Conservation (phyloP, 2,113 vertebrate genomes). For the Balaeniceps rex region DNA sequence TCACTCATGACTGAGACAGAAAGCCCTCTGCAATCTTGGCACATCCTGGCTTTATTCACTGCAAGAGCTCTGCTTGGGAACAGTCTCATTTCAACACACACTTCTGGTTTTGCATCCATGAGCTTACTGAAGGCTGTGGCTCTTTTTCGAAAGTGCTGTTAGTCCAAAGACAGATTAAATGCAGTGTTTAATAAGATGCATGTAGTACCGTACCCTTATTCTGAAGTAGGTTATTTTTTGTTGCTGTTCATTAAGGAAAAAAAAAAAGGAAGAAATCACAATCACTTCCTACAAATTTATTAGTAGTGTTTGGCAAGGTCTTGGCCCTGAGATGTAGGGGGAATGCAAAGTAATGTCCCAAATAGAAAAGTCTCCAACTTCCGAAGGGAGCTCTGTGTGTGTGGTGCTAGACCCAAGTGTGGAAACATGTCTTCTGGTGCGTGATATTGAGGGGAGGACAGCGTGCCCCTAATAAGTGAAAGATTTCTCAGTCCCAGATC, state of each 20-base stretch:
- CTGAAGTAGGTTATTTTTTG: not conserved
- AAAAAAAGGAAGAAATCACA: not conserved
- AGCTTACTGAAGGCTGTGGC: not conserved
- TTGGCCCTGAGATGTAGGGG: not conserved
- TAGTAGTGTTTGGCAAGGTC: not conserved
- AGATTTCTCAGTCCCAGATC: not conserved
- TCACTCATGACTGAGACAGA: not conserved
- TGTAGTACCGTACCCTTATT: not conserved
- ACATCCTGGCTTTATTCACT: not conserved
- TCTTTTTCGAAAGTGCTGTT: not conserved
- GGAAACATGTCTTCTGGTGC: not conserved
- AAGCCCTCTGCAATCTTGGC: not conserved
- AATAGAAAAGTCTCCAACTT: not conserved
- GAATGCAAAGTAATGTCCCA: not conserved
- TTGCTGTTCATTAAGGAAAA: not conserved
- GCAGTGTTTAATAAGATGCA: not conserved
- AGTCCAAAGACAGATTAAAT: not conserved
- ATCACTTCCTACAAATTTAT: not conserved
- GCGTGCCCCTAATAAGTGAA: not conserved
- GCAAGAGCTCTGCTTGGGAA: not conserved
- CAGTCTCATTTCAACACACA: not conserved
- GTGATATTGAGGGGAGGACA: not conserved
- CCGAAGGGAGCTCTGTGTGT: not conserved
- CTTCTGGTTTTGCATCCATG: not conserved
- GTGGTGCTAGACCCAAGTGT: not conserved